These are phyloP conservation scores for Dryomyza anilis DNA, from an alignment of 2,888 invertebrate genomes.

Conservation along the genomic window DNA sequence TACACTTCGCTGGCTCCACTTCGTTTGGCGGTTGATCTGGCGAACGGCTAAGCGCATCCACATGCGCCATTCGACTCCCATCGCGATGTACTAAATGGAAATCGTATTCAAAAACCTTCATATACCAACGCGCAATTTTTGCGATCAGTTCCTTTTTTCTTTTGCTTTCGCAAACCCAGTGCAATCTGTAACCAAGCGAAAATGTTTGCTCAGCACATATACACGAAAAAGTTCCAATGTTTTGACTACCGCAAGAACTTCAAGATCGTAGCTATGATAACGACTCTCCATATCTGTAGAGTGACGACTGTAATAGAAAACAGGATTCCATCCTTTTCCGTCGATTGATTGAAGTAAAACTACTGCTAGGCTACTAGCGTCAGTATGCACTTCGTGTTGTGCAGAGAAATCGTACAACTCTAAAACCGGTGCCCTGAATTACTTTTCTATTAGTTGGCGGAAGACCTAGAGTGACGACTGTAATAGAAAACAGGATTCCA, in stretches of 20 bases:
- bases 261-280: conserved; percentile 34
- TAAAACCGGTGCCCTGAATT: conserved; percentile 29
- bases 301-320: conserved; percentile 35
- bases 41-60: conserved; percentile 21
- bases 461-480: conserved; percentile 32
- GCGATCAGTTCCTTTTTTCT: conserved; percentile 42
- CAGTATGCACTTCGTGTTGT: conserved; percentile 32
- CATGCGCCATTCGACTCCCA: no score
- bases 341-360: conserved; percentile 30
- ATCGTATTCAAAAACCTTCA: conserved; percentile 31
- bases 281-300: conserved; percentile 29
- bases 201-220: conserved; percentile 37
- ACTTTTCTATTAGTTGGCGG: conserved; percentile 10
- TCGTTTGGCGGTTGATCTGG: conserved; percentile 20
- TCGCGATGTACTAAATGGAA: conserved; percentile 29
- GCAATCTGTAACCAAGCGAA: conserved; percentile 21
- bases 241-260: conserved; percentile 35
- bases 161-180: conserved; percentile 27
- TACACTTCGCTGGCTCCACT: conserved; percentile 18
- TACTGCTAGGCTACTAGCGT: conserved; percentile 36
- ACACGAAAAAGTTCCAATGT: conserved; percentile 34
- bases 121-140: conserved; percentile 40
- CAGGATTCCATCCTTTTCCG: conserved; percentile 29
- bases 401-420: conserved; percentile 26
- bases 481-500: conserved; percentile 35